Base-by-base conservation (phyloP, 2,888 invertebrate genomes). In the Entomobrya proxima region DNA sequence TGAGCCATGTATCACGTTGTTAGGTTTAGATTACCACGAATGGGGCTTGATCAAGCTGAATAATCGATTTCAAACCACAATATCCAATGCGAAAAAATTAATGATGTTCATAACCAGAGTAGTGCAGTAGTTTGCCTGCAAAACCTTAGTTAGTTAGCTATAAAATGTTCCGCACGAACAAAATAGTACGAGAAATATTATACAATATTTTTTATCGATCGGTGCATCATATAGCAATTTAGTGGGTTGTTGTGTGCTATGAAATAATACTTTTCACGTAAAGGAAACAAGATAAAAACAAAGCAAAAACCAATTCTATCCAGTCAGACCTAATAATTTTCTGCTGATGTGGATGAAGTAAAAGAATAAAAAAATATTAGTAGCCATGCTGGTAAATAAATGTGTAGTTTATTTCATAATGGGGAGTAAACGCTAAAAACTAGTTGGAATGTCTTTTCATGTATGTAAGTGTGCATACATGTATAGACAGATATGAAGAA, bases 371-470 rank as follows among this genome's bases (percentile, higher is more conserved):
- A n/a, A 44, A 27, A 40, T 18, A 11, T 47, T 47, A 50, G 72
- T 30, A 9, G 21, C 47, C 50, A 47, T 27, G n/a, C 5, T 74
- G 11, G n/a, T 18, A 18, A 40, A 18, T 15, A n/a, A 47, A 74
- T 15, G 44, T 15, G 27, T 32, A 30, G 11, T 40, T 40, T 40
- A 67, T 69, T 3, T 50, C 6, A 50, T 35, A 7, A 75, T 75
- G 74, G 74, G 74, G 74, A 75, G 74, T 75, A 52, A 75, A 75
- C 35, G 74, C 18, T 52, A 44, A 47, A 69, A 69, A 44, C 11
- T 13, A 72, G 15, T 21, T 58, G 18, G 21, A 27, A 5, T 9
- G 55, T 55, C 55, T 55, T 64, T 64, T 18, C 64, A 47, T 72
- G 52, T 75, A 37, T 52, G 35, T 18, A 52, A 52, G 69, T 24